Evolutionary conservation across 2,113 vertebrate species (phyloP).

Genomic region (Pteruthius melanotis): DNA sequence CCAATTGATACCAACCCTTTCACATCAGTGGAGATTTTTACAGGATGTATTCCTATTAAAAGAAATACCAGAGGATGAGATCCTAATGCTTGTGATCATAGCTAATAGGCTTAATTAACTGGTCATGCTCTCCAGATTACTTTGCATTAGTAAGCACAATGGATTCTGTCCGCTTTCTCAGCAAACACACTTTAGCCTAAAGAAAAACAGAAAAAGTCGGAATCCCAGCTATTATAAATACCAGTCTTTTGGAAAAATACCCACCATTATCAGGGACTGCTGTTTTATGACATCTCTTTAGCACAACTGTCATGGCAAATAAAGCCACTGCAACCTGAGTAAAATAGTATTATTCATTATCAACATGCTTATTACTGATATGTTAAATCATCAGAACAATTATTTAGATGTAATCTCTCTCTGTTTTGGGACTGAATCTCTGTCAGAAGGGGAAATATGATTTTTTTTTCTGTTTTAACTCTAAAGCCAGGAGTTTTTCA

Average conservation of each 20-base stretch:
- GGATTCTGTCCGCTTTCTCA: neutral
- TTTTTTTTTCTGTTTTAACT: neutral
- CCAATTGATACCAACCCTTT: neutral
- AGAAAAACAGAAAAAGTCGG: neutral
- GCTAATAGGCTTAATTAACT: neutral
- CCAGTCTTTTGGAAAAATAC: neutral
- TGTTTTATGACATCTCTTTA: neutral
- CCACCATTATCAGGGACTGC: neutral
- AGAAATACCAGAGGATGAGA: neutral
- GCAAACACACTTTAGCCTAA: neutral
- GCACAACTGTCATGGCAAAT: neutral
- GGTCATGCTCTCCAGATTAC: neutral
- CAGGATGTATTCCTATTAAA: neutral
- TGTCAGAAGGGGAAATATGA: neutral
- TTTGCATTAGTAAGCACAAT: neutral
- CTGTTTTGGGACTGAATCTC: neutral
- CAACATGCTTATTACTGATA: neutral
- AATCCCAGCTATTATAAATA: neutral
- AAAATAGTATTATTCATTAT: neutral
- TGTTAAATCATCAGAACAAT: neutral
- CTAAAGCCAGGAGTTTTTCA: slow-evolving; percentile 8
- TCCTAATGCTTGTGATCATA: neutral
- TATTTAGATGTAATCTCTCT: neutral
- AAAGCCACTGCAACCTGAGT: neutral
- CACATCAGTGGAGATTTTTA: neutral